phyloP scores from a whole-genome alignment of 2,113 vertebrate species.

The Nannobrachium achirus region DNA sequence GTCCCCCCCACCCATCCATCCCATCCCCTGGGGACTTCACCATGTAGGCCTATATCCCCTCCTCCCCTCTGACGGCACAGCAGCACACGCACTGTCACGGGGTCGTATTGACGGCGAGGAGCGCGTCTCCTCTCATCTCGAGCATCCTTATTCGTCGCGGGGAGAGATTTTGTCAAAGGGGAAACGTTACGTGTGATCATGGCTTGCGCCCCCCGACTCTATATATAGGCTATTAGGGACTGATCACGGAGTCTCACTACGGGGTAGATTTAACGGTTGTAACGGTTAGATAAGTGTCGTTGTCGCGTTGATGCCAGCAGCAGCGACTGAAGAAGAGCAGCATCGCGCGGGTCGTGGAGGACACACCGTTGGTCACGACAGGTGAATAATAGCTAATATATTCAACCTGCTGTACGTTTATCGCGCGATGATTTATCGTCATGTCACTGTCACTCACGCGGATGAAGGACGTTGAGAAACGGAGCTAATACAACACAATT shows the following conservation, averaged over 20 bases:
- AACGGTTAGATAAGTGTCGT: too few species aligned
- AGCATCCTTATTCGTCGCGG: too few species aligned
- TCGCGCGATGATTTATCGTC: not conserved
- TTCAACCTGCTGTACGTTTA: too few species aligned
- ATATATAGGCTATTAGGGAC: too few species aligned
- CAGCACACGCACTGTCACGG: too few species aligned
- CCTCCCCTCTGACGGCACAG: too few species aligned
- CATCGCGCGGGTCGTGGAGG: not conserved
- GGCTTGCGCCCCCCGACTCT: slow-evolving; percentile 38
- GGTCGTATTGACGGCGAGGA: too few species aligned
- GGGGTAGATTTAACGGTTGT: not conserved
- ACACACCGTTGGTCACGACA: slow-evolving; percentile 24
- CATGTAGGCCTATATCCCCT: too few species aligned
- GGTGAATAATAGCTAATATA: slow-evolving; percentile 28
- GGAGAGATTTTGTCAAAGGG: slow-evolving; percentile 30
- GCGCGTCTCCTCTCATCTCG: too few species aligned
- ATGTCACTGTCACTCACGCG: not conserved
- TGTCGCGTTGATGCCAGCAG: not conserved
- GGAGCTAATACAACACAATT: not conserved
- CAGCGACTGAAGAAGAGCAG: not conserved
- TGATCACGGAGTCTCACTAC: not conserved
- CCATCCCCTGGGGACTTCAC: too few species aligned
- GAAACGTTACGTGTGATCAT: slow-evolving; percentile 63
- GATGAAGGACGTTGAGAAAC: not conserved
- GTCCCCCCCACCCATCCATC: too few species aligned